Evolutionary conservation across 1,140 invertebrate genomes (phyloP).

Genomic region (Pissodes strobi): DNA sequence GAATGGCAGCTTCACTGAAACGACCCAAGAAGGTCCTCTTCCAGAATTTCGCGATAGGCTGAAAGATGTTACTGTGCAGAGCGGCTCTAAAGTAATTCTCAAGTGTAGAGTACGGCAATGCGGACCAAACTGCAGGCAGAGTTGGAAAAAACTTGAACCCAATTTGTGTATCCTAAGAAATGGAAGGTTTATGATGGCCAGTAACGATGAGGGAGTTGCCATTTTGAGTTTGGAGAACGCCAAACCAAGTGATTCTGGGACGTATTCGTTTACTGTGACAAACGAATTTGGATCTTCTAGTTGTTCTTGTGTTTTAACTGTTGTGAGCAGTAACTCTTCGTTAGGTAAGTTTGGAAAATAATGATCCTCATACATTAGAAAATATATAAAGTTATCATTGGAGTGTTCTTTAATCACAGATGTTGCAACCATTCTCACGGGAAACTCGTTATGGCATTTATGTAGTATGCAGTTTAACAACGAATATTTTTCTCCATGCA

Average conservation of each 20-base stretch:
- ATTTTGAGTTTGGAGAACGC: slow-evolving; percentile 60
- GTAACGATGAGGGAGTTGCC: slow-evolving; percentile 59
- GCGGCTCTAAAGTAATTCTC: slow-evolving; percentile 47
- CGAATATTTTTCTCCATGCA: too few relatives aligned
- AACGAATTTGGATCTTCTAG: slow-evolving; percentile 65
- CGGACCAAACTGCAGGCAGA: slow-evolving; percentile 52
- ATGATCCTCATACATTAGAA: not conserved
- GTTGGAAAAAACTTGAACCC: slow-evolving; percentile 64
- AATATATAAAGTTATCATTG: not conserved
- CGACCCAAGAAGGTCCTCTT: slow-evolving; percentile 38
- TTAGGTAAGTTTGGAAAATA: slow-evolving; percentile 44
- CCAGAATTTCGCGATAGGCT: slow-evolving; percentile 51
- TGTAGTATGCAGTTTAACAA: too few relatives aligned
- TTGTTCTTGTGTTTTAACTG: slow-evolving; percentile 60
- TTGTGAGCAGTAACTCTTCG: slow-evolving; percentile 52
- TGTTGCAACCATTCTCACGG: not conserved
- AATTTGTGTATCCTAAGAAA: slow-evolving; percentile 60
- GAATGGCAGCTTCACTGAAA: slow-evolving; percentile 53
- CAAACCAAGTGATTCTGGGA: slow-evolving; percentile 64
- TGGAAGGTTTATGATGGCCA: slow-evolving; percentile 58
- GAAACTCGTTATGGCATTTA: too few relatives aligned
- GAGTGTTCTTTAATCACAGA: too few relatives aligned
- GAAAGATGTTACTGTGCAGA: slow-evolving; percentile 45
- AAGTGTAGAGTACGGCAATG: slow-evolving; percentile 47
- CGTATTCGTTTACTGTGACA: slow-evolving; percentile 65